Base-by-base conservation (phyloP, 2,797 vertebrate species). In the Halcyon smyrnensis region DNA sequence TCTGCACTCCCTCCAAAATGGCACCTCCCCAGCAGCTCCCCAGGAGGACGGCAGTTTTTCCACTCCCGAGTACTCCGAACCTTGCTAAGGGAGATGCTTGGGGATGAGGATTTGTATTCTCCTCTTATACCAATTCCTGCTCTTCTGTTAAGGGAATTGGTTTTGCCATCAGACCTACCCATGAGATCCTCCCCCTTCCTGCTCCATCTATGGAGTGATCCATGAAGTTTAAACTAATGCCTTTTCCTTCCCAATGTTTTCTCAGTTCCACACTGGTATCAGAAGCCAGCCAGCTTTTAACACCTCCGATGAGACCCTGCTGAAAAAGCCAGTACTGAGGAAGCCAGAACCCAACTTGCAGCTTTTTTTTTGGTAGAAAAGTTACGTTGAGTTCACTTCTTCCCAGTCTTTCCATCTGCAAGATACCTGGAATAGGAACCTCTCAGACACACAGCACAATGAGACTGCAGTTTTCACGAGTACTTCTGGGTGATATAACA, bases 401-500 rank as follows among this genome's bases (percentile, higher is more conserved):
- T 78, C 65, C 15, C 1, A 14, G 51, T 11, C 18, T 80, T 88
- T 65, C 84, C 65, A 48, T 3, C n/a, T 69, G 23, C 60, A 20
- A 59, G 39, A 20, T 63, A 21, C 87, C 50, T 50, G 81, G 65
- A 48, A 23, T 0, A 54, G 74, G n/a, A 53, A 21, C 4, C 0
- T 43, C 75, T 64, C 45, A 2, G 1, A 53, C 1, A 21, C 9
- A 59, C 73, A 78, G 89, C 84, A 80, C 75, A n/a, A 59, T 15
- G 70, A 93, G 67, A 84, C 39, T 90, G 91, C 91, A 90, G 43
- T 15, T 88, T 79, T 37, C 70, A 79, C 5, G 2, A 46, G 57
- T 3, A 16, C 37, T 81, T 65, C 92, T 70, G 74, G 80, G 67
- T 63, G 89, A 90, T 15, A 73, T 0, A 84, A 54, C 76, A 82